Evolutionary conservation across 2,797 vertebrate genomes (phyloP).

Genomic region (Mastacembelus armatus): DNA sequence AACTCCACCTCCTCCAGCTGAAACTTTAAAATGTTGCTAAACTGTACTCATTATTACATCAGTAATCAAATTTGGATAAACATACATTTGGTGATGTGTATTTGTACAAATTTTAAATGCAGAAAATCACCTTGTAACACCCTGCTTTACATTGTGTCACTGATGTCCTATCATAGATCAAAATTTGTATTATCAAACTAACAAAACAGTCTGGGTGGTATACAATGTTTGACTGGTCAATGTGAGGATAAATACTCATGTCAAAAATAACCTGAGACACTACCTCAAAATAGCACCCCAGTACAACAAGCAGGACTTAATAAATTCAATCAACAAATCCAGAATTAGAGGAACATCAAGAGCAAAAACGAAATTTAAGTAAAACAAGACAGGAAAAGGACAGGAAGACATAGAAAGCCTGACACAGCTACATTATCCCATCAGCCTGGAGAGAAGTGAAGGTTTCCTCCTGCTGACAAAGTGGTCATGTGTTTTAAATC

Average conservation of each 20-base stretch:
- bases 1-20: no score
- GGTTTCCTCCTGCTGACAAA: constrained; percentile 56
- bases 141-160: no score
- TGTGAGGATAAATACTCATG: constrained; percentile 30
- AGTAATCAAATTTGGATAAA: no score
- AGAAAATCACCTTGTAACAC: no score
- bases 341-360: neutral
- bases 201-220: constrained; percentile 4
- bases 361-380: neutral
- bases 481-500: constrained; percentile 75
- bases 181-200: no score
- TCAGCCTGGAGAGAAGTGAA: constrained; percentile 39
- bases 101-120: no score
- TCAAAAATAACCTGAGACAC: constrained; percentile 29
- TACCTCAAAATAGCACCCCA: constrained; percentile 13
- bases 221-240: neutral
- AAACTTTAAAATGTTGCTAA: no score
- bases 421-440: constrained; percentile 22
- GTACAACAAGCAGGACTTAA: neutral
- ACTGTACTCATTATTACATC: no score
- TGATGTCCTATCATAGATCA: no score
- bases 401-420: neutral
- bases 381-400: constrained; percentile 1
- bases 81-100: no score
- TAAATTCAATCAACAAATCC: constrained; percentile 17